Conservation (phyloP, 2,797 vertebrate species). For the Propithecus perrieri region DNA sequence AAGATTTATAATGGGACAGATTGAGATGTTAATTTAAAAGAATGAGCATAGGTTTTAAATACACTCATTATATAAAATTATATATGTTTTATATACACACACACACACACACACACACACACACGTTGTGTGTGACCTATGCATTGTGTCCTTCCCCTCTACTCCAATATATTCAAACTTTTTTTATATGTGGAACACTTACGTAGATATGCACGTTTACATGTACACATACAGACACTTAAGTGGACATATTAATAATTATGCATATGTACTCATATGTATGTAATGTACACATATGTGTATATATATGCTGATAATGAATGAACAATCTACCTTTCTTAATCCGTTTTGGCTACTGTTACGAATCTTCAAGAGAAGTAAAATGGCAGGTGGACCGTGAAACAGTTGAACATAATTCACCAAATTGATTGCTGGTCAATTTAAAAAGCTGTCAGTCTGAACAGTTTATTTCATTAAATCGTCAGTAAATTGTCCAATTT, state of each 20-base stretch:
- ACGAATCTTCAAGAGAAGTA: neutral
- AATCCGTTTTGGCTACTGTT: neutral
- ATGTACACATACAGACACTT: neutral
- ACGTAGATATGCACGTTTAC: neutral
- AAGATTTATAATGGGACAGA: neutral
- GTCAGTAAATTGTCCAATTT: neutral
- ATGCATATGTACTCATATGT: neutral
- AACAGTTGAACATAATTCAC: neutral
- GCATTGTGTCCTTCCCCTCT: neutral
- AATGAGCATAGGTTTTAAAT: neutral
- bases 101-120: neutral
- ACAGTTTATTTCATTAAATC: conserved; percentile 54
- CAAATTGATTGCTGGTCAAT: conserved; percentile 32
- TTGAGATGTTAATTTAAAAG: neutral
- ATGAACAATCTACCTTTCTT: neutral
- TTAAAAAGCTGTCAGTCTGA: conserved; percentile 20
- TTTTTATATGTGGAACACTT: neutral
- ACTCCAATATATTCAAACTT: neutral
- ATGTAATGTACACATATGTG: neutral
- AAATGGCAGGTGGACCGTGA: neutral
- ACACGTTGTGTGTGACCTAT: neutral
- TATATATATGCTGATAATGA: neutral
- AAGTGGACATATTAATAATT: neutral
- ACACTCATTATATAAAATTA: neutral
- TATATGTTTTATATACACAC: neutral